These are phyloP conservation scores for Plectrocnemia conspersa DNA, from an alignment of 1,140 invertebrate species.

Conservation along the genomic window DNA sequence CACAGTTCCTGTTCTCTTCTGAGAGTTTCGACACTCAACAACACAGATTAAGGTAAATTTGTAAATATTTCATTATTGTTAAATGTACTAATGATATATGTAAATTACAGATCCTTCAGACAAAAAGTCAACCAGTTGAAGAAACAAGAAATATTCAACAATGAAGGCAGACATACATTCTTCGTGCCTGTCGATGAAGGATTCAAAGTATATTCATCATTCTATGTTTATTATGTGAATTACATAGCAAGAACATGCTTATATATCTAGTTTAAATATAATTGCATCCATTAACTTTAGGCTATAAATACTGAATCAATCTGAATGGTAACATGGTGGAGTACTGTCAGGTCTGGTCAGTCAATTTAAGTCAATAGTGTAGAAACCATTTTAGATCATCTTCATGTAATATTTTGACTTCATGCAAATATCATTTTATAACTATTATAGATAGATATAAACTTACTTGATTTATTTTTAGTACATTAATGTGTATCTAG, in stretches of 20 bases:
- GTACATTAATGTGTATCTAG: too few species aligned
- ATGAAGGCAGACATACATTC: constrained; percentile 76
- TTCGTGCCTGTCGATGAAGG: constrained; percentile 88
- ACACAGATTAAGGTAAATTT: constrained; percentile 57
- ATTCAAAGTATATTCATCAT: constrained; percentile 57
- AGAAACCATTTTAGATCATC: too few species aligned
- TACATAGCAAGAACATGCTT: too few species aligned
- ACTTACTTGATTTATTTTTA: too few species aligned
- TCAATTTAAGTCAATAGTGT: too few species aligned
- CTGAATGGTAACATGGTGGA: too few species aligned
- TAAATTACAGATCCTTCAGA: constrained; percentile 61
- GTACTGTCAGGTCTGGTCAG: too few species aligned
- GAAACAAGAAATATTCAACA: constrained; percentile 70
- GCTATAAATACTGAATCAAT: too few species aligned
- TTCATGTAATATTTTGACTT: too few species aligned
- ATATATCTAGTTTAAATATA: too few species aligned
- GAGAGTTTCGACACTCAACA: constrained; percentile 67
- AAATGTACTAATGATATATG: constrained; percentile 29
- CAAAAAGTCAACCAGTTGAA: constrained; percentile 64
- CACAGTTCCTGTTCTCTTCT: constrained; percentile 68
- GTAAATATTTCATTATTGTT: constrained; percentile 5
- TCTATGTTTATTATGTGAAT: background rate
- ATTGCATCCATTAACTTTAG: background rate
- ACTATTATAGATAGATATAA: too few species aligned
- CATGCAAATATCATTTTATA: too few species aligned